A percentile compares a stretch with the other conserved stretches of the same genome.
Evolutionary conservation across 1,140 invertebrate genomes (phyloP).

Genomic region (Macrocentrus cingulum): DNA sequence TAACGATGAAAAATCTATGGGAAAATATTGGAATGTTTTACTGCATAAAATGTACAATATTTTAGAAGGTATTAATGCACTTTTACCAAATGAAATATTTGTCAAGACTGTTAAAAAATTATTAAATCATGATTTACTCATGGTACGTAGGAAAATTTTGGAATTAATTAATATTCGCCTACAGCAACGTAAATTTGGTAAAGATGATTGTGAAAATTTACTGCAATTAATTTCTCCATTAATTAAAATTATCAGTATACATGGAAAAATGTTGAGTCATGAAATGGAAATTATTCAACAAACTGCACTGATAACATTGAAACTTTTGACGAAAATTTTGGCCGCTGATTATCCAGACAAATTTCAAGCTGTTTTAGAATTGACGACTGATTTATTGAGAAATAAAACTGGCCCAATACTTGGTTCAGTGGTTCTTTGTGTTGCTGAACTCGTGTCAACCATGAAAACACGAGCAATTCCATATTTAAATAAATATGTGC

Average conservation of each 20-base stretch:
- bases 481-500: constrained; percentile 76
- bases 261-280: constrained; percentile 46
- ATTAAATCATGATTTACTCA: constrained; percentile 67
- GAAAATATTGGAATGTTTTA: constrained; percentile 80
- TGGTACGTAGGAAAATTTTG: constrained; percentile 77
- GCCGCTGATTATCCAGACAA: constrained; percentile 65
- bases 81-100: constrained; percentile 78
- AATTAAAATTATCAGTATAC: constrained; percentile 59
- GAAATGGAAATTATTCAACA: constrained; percentile 72
- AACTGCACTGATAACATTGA: constrained; percentile 77
- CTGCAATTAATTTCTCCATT: constrained; percentile 65
- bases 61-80: constrained; percentile 73
- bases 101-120: constrained; percentile 73
- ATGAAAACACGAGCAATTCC: constrained; percentile 74
- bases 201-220: constrained; percentile 55
- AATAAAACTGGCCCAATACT: constrained; percentile 63
- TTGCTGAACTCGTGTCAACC: constrained; percentile 76
- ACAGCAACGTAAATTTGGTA: constrained; percentile 67
- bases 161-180: constrained; percentile 82
- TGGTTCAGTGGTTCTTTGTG: constrained; percentile 75
- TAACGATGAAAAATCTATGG: constrained; percentile 60
- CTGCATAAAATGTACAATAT: constrained; percentile 76
- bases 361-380: constrained; percentile 66
- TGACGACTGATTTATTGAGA: constrained; percentile 64
- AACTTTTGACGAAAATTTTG: constrained; percentile 74